Evolutionary conservation across 2,797 vertebrate genomes (phyloP).

Genomic region (Cichlasoma orientale): DNA sequence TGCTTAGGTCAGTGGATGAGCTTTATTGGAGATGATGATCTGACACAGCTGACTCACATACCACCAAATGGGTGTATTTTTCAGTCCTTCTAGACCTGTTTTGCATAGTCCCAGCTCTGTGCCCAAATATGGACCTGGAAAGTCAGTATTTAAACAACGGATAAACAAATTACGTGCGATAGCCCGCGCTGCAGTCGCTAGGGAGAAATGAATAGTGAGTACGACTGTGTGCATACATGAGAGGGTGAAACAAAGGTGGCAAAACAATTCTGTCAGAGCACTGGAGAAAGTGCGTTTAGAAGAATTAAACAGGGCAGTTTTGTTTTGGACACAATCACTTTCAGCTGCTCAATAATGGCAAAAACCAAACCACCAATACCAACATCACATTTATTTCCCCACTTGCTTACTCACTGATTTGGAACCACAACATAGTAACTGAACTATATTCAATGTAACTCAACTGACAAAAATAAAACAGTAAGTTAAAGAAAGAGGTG

Average conservation of each 20-base stretch:
- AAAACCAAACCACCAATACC: too few relatives aligned
- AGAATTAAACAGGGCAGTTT: background rate
- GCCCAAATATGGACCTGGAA: conserved; percentile 36
- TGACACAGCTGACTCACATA: background rate
- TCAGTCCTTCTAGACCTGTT: background rate
- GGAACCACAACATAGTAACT: too few relatives aligned
- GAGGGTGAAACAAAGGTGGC: background rate
- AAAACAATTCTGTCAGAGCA: background rate
- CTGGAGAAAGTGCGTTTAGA: background rate
- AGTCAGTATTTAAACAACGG: conserved; percentile 38
- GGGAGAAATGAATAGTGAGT: background rate
- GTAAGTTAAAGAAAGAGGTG: background rate
- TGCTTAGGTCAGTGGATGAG: background rate
- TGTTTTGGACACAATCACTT: background rate
- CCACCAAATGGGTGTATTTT: background rate
- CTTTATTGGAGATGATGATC: background rate
- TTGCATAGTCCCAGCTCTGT: conserved; percentile 44
- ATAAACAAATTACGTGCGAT: conserved; percentile 47
- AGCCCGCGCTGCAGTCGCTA: background rate
- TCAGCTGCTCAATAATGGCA: too few relatives aligned
- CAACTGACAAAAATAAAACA: background rate
- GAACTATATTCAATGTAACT: background rate
- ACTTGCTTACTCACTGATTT: background rate
- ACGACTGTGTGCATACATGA: background rate
- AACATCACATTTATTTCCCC: too few relatives aligned